Evolutionary conservation across 2,797 vertebrate species (phyloP).

Genomic region (Rhabdomys pumilio): DNA sequence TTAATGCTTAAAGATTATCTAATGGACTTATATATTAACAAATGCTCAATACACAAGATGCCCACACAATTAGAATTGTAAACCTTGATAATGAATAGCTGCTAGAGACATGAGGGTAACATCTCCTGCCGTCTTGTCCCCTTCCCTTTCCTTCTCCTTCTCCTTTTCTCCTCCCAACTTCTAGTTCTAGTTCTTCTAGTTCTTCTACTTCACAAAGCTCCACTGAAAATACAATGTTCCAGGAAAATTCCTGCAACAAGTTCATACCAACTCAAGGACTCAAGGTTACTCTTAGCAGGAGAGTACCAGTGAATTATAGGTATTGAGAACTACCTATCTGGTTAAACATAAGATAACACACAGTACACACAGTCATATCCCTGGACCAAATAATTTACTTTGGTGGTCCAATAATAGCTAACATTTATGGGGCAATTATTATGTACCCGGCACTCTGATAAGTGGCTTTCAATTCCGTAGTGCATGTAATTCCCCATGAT

Average conservation of each 20-base stretch:
- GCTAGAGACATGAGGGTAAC: too few relatives aligned
- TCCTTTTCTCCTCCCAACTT: too few relatives aligned
- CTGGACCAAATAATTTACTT: conserved; percentile 53
- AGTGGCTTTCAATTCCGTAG: not conserved
- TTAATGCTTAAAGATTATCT: too few relatives aligned
- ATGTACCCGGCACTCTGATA: not conserved
- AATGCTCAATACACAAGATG: too few relatives aligned
- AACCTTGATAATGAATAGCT: too few relatives aligned
- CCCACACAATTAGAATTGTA: too few relatives aligned
- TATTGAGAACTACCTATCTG: not conserved
- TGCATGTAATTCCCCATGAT: conserved; percentile 7
- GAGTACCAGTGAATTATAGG: conserved; percentile 55
- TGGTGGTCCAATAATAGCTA: conserved; percentile 7
- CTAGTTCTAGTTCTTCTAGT: too few relatives aligned
- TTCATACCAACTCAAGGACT: conserved; percentile 47
- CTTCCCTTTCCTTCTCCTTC: too few relatives aligned
- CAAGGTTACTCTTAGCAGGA: conserved; percentile 59
- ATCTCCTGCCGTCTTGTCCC: too few relatives aligned
- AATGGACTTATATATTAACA: too few relatives aligned
- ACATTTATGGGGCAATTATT: not conserved
- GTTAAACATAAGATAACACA: conserved; percentile 29
- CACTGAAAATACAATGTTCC: too few relatives aligned
- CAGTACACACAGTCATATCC: conserved; percentile 34
- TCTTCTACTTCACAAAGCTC: too few relatives aligned
- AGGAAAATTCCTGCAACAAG: not conserved